Conservation (phyloP, 2,888 invertebrate species). For the Metopia argyrocephala region DNA sequence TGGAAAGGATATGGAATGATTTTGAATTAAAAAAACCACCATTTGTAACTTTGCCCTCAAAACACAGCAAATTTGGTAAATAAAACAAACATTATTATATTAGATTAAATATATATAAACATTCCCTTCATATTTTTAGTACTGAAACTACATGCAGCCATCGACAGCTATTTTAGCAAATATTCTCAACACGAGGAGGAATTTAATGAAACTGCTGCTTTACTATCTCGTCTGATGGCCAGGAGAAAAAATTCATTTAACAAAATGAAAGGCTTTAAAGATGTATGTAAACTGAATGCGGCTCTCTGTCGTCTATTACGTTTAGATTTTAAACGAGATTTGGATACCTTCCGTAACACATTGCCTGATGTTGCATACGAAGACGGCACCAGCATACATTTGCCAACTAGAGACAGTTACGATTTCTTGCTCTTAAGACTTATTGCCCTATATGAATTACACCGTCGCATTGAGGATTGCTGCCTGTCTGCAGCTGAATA, state of each 20-base stretch:
- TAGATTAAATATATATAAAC: background rate
- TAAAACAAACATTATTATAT: background rate
- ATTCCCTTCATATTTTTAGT: conserved; percentile 63
- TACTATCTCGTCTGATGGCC: conserved; percentile 75
- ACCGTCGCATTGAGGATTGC: conserved; percentile 71
- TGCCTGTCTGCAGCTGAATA: conserved; percentile 71
- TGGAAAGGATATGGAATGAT: conserved; percentile 74
- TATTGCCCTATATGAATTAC: conserved; percentile 70
- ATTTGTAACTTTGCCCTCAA: conserved; percentile 69
- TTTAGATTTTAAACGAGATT: conserved; percentile 70
- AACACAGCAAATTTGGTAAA: conserved; percentile 70
- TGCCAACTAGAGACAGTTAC: conserved; percentile 72
- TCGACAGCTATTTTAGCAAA: conserved; percentile 64
- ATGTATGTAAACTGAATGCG: conserved; percentile 73
- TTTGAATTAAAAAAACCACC: conserved; percentile 75
- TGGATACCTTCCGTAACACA: conserved; percentile 71
- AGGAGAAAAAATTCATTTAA: conserved; percentile 76
- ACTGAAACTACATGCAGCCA: conserved; percentile 66
- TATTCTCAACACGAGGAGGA: conserved; percentile 62
- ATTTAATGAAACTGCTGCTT: conserved; percentile 72
- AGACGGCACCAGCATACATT: conserved; percentile 65
- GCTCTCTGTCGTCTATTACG: conserved; percentile 74
- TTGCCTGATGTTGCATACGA: conserved; percentile 70
- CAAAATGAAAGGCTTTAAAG: conserved; percentile 73
- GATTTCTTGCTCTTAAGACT: conserved; percentile 73